Evolutionary conservation across 2,888 invertebrate species (phyloP).

Genomic region (Mamestra brassicae): DNA sequence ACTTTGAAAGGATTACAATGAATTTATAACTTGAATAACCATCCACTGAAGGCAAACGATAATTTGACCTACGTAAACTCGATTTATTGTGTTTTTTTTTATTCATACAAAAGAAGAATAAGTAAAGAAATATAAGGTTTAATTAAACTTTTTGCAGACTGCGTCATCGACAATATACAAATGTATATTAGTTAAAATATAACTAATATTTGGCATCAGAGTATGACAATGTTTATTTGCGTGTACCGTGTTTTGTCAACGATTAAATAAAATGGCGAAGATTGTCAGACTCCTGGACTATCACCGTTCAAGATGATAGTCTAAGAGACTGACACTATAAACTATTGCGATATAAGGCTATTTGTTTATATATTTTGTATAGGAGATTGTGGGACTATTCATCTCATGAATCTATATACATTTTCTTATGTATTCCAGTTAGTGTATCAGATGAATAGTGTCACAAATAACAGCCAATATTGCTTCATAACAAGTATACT

Average conservation of each 20-base stretch:
- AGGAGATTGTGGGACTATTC: constrained; percentile 36
- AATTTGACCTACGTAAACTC: no score
- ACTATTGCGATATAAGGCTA: constrained; percentile 58
- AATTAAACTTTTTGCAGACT: constrained; percentile 37
- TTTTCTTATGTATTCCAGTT: constrained; percentile 1
- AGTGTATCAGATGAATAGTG: constrained; percentile 27
- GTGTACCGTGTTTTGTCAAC: constrained; percentile 64
- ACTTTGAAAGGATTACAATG: no score
- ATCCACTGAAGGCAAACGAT: no score
- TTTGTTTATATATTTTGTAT: constrained; percentile 56
- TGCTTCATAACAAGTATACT: constrained; percentile 59
- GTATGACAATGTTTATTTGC: constrained; percentile 70
- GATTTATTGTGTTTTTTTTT: no score
- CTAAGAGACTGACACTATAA: constrained; percentile 28
- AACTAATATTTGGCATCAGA: constrained; percentile 87
- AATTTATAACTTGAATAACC: no score
- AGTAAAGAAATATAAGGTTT: background rate
- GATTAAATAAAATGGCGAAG: constrained; percentile 37
- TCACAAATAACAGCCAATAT: constrained; percentile 47
- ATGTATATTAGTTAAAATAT: constrained; percentile 77
- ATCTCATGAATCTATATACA: constrained; percentile 18
- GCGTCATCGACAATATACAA: constrained; percentile 50
- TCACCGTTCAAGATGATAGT: constrained; percentile 21
- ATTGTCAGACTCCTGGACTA: constrained; percentile 41
- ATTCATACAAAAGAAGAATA: background rate